Evolutionary conservation across 2,888 invertebrate species (phyloP).

Genomic region (Silvanus unidentatus): DNA sequence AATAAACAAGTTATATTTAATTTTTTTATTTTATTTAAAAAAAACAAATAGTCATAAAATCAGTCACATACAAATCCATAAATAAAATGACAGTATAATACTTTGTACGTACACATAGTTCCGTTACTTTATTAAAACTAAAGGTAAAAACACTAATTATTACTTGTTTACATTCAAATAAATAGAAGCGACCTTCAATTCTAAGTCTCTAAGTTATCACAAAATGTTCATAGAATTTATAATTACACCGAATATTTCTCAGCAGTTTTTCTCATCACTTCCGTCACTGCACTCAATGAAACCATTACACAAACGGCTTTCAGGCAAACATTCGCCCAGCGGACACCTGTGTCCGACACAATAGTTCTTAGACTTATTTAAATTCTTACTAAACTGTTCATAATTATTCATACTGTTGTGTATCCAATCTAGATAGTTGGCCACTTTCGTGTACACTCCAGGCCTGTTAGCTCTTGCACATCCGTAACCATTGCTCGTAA

Average conservation of each 20-base stretch:
- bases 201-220: too few species aligned
- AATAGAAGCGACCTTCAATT: too few species aligned
- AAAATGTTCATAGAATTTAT: too few species aligned
- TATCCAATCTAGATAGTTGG: slow-evolving; percentile 70
- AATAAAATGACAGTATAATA: too few species aligned
- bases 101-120: too few species aligned
- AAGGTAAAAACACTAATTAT: too few species aligned
- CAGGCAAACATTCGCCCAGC: slow-evolving; percentile 67
- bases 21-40: not conserved
- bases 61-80: too few species aligned
- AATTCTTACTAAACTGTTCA: slow-evolving; percentile 16
- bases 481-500: slow-evolving; percentile 76
- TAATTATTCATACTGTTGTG: slow-evolving; percentile 49
- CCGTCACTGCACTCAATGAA: slow-evolving; percentile 72
- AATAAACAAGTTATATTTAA: slow-evolving; percentile 4
- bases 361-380: slow-evolving; percentile 25
- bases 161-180: too few species aligned
- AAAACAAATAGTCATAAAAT: too few species aligned
- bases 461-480: slow-evolving; percentile 73
- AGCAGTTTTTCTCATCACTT: slow-evolving; percentile 64
- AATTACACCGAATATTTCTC: slow-evolving; percentile 1
- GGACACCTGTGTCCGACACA: slow-evolving; percentile 71
- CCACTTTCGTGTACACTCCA: slow-evolving; percentile 75
- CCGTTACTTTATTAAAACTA: too few species aligned
- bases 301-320: slow-evolving; percentile 68